Evolutionary conservation across 2,888 invertebrate genomes (phyloP).

Genomic region (Dermolepida albohirtum): DNA sequence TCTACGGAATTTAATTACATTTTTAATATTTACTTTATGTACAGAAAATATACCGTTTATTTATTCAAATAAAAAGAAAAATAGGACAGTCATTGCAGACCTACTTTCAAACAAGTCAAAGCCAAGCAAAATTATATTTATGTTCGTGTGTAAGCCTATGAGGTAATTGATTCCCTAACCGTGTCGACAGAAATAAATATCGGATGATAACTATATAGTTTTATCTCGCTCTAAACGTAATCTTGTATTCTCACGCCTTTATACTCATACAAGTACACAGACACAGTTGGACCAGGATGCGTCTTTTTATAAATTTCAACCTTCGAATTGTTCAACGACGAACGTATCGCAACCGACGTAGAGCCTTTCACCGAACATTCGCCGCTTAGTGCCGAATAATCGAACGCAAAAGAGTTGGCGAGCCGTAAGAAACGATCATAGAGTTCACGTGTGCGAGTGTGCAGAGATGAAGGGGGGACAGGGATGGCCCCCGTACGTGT

Average conservation of each 20-base stretch:
- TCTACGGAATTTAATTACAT: no score
- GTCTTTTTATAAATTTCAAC: slow-evolving; percentile 57
- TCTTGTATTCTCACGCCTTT: slow-evolving; percentile 12
- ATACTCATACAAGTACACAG: background rate
- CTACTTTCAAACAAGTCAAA: slow-evolving; percentile 22
- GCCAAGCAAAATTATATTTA: slow-evolving; percentile 13
- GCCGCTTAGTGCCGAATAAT: slow-evolving; percentile 7
- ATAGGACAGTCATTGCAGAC: slow-evolving; percentile 4
- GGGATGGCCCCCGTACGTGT: no score
- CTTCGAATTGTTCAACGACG: slow-evolving; percentile 52
- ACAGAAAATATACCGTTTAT: no score
- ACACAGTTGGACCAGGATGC: slow-evolving; percentile 55
- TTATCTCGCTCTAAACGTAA: slow-evolving; percentile 5
- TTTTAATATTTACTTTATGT: no score
- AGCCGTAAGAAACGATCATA: no score
- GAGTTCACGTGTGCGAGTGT: no score
- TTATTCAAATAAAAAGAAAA: no score
- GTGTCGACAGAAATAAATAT: slow-evolving; percentile 23
- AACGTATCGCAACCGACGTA: slow-evolving; percentile 47
- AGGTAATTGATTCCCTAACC: slow-evolving; percentile 25
- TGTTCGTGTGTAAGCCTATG: background rate
- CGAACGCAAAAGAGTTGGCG: no score
- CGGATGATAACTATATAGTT: slow-evolving; percentile 19
- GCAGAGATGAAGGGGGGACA: no score
- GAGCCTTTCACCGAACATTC: slow-evolving; percentile 49